A percentile compares a stretch with the other conserved stretches of the same genome.
phyloP scores from a whole-genome alignment of 2,888 invertebrate genomes.

The Campoplex nolae region DNA sequence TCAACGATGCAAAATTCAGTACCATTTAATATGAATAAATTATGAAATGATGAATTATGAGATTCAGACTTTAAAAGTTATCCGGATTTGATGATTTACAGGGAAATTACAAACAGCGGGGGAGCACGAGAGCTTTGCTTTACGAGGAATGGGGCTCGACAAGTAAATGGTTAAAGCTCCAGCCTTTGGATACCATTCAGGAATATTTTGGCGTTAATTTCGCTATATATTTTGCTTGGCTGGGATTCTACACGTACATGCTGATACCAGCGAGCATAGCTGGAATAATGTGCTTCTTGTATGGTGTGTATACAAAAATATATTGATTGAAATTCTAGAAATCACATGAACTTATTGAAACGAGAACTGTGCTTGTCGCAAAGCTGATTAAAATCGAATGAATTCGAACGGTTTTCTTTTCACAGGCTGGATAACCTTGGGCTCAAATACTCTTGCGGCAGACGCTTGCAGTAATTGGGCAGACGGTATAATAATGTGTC shows the following conservation, averaged over 20 bases:
- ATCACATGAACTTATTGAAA: not conserved
- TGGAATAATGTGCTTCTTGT: constrained; percentile 89
- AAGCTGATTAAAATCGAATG: not conserved
- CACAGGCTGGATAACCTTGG: constrained; percentile 74
- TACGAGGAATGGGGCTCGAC: constrained; percentile 90
- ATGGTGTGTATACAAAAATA: constrained; percentile 83
- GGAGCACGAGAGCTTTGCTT: constrained; percentile 86
- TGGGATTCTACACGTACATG: constrained; percentile 94
- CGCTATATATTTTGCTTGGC: constrained; percentile 93
- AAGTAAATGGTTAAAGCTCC: constrained; percentile 89
- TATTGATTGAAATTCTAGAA: not conserved
- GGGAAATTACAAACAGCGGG: constrained; percentile 86
- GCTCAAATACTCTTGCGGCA: constrained; percentile 72
- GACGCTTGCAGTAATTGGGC: constrained; percentile 77
- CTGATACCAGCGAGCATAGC: constrained; percentile 90
- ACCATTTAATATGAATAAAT: no score
- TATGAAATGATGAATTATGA: not conserved
- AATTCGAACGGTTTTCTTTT: constrained; percentile 59
- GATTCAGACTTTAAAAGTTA: not conserved
- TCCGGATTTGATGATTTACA: constrained; percentile 76
- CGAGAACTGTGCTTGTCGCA: not conserved
- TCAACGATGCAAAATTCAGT: not conserved
- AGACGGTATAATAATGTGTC: constrained; percentile 89
- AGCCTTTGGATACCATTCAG: constrained; percentile 91
- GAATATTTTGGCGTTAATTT: constrained; percentile 92